A percentile compares a stretch with the other conserved stretches of the same genome.
phyloP scores from a whole-genome alignment of 1,140 invertebrate species.

The Holcopasites calliopsidis region DNA sequence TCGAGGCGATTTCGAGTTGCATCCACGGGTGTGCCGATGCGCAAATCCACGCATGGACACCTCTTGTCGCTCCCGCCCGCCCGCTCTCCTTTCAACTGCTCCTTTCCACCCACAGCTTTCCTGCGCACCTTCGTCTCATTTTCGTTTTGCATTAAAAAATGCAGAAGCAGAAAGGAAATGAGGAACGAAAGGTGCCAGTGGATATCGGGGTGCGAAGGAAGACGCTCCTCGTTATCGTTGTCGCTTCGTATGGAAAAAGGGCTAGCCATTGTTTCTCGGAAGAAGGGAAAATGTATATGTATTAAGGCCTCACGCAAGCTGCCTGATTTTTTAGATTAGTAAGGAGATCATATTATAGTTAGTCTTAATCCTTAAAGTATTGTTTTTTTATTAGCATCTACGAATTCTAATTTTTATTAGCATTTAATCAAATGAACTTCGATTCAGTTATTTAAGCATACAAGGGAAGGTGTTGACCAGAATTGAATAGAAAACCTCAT shows the following conservation, averaged over 20 bases:
- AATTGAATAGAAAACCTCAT: too few relatives aligned
- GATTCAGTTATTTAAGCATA: too few relatives aligned
- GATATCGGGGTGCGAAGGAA: background rate
- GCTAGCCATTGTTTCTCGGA: background rate
- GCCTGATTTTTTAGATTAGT: background rate
- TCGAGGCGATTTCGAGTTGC: slow-evolving; percentile 46
- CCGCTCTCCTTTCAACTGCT: slow-evolving; percentile 11
- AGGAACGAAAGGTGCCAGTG: background rate
- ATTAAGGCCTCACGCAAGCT: background rate
- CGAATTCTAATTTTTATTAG: too few relatives aligned
- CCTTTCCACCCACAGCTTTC: background rate
- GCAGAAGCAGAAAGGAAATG: background rate
- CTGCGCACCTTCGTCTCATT: background rate
- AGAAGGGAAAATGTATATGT: background rate
- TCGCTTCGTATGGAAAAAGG: background rate
- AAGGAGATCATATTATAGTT: background rate
- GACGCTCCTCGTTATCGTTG: slow-evolving; percentile 24
- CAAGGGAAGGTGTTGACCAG: too few relatives aligned
- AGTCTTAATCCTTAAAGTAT: too few relatives aligned
- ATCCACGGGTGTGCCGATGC: slow-evolving; percentile 68
- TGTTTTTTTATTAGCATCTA: too few relatives aligned
- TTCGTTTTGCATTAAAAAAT: slow-evolving; percentile 11
- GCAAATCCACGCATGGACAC: slow-evolving; percentile 72
- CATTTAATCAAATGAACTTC: too few relatives aligned
- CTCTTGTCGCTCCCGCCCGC: slow-evolving; percentile 34